Base-by-base conservation (phyloP, 92 coral and sea anemone genomes). In the Actinernus sp. region DNA sequence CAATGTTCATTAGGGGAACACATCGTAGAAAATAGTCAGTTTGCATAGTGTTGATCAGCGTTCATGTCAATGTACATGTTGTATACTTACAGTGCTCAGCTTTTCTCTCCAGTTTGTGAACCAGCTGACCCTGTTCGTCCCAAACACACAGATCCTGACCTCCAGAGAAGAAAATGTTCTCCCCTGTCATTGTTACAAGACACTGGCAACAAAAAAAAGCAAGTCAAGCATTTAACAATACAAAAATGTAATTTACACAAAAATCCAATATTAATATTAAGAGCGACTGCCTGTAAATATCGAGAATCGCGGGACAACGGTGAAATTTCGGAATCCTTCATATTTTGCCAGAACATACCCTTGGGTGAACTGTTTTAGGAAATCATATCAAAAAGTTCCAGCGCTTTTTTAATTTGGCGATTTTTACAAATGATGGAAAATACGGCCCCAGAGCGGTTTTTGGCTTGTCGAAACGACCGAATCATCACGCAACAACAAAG, bases 101-200 rank as follows among this genome's bases (percentile, higher is more conserved):
- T 61, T 55, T 70, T 36, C 89, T 62, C 14, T 55, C 85, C 37
- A 80, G 25, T 84, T 90, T 84, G 43, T 74, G 67, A 2, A 94
- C 63, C 31, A 94, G 57, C 58, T 77, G 43, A 32, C 98, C 98
- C 46, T 84, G 89, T 50, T 69, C 89, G 78, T 81, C 81, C 98
- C 98, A 94, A 13, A 87, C 55, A 68, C 97, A 94, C 34, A 94
- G 69, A 65, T 83, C 86, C 68, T 91, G 94, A 33, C 98, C 98
- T 53, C 98, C 98, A 80, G 98, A 94, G 49, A 88, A 80, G 71
- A 94, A 94, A 9, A 70, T 56, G 3, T 51, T 78, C 22, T 86
- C 78, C 26, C 74, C 83, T 54, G 75, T 86, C 62, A 89, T 68
- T 38, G 70, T 76, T 48, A 94, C 98, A 26, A 94, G 82, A 40